phyloP scores from a whole-genome alignment of 2,888 invertebrate species.

The Spisula subtruncata region DNA sequence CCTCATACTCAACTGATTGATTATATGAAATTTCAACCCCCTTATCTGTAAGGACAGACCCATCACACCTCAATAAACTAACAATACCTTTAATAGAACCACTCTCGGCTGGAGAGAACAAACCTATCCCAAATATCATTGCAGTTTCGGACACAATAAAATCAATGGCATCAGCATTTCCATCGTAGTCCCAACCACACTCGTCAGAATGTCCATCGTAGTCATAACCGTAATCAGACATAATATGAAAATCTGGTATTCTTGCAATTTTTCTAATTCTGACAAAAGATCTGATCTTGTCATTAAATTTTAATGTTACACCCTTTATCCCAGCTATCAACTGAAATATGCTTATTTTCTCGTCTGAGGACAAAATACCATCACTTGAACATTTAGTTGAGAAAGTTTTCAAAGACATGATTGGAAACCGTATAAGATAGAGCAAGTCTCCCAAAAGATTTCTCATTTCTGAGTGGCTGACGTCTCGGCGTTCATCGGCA shows the following conservation, averaged over 20 bases:
- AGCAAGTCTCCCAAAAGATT: not conserved
- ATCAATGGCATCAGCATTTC: not conserved
- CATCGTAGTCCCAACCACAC: too few species aligned
- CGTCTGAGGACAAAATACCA: not conserved
- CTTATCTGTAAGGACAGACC: not conserved
- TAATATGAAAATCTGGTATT: not conserved
- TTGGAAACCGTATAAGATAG: slow-evolving; percentile 21
- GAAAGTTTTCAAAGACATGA: slow-evolving; percentile 9
- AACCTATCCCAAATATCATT: not conserved
- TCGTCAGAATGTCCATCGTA: too few species aligned
- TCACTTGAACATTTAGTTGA: not conserved
- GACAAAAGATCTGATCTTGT: not conserved
- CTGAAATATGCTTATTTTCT: slow-evolving; percentile 18
- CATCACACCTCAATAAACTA: not conserved
- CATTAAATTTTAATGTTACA: not conserved
- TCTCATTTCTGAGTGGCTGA: not conserved
- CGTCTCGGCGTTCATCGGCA: not conserved
- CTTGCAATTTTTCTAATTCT: not conserved
- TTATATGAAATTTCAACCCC: not conserved
- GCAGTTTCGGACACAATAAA: not conserved
- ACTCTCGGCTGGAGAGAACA: not conserved
- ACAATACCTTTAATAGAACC: not conserved
- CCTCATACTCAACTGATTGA: not conserved
- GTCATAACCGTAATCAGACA: too few species aligned
- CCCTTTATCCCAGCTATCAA: not conserved